Evolutionary conservation across 2,888 invertebrate species (phyloP).

Genomic region (Dione juno): DNA sequence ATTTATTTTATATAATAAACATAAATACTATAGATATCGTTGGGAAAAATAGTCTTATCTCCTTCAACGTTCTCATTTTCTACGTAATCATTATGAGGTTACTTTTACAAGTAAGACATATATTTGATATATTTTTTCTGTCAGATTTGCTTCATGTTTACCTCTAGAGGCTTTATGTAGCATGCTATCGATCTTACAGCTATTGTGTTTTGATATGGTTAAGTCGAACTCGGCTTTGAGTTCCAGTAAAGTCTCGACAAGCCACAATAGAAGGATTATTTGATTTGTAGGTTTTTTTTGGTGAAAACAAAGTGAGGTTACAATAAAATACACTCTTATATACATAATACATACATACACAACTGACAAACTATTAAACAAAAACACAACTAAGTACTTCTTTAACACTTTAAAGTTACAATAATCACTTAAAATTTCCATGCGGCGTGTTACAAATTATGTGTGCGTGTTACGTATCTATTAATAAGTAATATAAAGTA

Average conservation of each 20-base stretch:
- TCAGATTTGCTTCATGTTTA: background rate
- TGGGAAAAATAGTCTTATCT: background rate
- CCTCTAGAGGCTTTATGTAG: background rate
- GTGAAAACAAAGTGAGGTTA: background rate
- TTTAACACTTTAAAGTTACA: no score
- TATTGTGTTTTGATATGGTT: slow-evolving; percentile 17
- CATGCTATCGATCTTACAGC: slow-evolving; percentile 8
- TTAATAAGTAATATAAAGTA: no score
- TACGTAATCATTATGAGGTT: background rate
- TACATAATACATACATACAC: no score
- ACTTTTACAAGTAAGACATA: background rate
- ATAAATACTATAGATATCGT: background rate
- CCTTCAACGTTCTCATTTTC: background rate
- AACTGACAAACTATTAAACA: no score
- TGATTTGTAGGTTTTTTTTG: background rate
- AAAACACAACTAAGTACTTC: no score
- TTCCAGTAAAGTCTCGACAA: slow-evolving; percentile 8
- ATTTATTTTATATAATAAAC: no score
- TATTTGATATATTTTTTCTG: slow-evolving; percentile 15
- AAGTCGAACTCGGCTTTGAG: slow-evolving; percentile 13
- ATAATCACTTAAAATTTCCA: no score
- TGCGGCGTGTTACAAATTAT: no score
- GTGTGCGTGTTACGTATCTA: no score
- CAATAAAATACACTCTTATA: background rate
- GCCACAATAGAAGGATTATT: slow-evolving; percentile 8